These are phyloP conservation scores for Pipistrellus nathusii DNA, from an alignment of 2,797 vertebrate genomes.

Conservation along the genomic window DNA sequence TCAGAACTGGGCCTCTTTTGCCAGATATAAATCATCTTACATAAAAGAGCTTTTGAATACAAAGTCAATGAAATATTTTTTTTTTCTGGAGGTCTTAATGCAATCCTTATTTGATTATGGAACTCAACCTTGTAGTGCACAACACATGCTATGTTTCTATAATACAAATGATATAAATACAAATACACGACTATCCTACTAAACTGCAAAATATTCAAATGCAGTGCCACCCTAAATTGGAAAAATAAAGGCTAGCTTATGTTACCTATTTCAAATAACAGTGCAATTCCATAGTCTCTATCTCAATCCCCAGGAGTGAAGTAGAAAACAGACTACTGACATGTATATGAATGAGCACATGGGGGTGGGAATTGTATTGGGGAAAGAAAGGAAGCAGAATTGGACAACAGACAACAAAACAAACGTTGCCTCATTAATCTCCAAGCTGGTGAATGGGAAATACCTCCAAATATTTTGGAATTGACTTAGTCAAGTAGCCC, in stretches of 20 bases:
- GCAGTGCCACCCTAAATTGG: neutral
- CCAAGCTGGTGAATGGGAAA: neutral
- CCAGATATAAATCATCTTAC: slow-evolving; percentile 64
- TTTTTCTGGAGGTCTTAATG: slow-evolving; percentile 20
- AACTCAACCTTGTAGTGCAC: slow-evolving; percentile 24
- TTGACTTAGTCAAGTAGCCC: neutral
- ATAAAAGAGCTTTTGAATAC: slow-evolving; percentile 65
- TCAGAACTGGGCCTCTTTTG: slow-evolving; percentile 50
- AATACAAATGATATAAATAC: neutral
- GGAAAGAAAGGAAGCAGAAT: neutral
- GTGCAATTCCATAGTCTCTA: neutral
- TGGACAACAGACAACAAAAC: neutral
- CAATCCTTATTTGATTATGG: slow-evolving; percentile 65
- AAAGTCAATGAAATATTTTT: slow-evolving; percentile 35
- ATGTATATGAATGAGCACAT: neutral
- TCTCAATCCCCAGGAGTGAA: neutral
- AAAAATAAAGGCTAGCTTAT: neutral
- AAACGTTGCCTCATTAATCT: neutral
- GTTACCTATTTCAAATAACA: neutral
- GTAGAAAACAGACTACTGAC: neutral
- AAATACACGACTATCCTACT: slow-evolving; percentile 1
- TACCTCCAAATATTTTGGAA: neutral
- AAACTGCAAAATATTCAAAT: neutral
- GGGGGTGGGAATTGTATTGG: neutral
- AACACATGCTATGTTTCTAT: neutral